Evolutionary conservation across 2,797 vertebrate genomes (phyloP).

Genomic region (Prionace glauca): DNA sequence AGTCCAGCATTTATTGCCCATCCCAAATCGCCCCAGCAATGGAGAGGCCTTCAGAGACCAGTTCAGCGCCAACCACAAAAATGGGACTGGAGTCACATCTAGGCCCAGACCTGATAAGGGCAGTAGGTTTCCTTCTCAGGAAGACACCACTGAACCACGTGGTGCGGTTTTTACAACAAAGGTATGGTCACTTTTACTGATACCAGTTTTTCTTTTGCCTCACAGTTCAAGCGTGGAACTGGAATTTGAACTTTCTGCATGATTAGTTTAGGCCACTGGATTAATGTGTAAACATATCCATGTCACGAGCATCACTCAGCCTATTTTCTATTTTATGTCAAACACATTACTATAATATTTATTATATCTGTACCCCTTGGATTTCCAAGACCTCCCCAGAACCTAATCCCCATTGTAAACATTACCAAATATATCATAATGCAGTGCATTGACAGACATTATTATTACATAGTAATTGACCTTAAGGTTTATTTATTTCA

Average conservation of each 20-base stretch:
- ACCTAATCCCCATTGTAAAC: not conserved
- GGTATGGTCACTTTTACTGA: not conserved
- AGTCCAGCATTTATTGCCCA: not conserved
- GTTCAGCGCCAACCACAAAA: not conserved
- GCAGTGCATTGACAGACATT: not conserved
- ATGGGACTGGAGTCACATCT: not conserved
- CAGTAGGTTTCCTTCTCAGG: not conserved
- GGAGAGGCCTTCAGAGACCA: not conserved
- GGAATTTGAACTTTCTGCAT: not conserved
- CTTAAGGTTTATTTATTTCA: constrained; percentile 27
- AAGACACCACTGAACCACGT: not conserved
- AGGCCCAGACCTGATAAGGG: not conserved
- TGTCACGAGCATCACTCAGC: not conserved
- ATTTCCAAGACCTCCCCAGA: not conserved
- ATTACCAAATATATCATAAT: not conserved
- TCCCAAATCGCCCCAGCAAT: not conserved
- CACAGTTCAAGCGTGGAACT: not conserved
- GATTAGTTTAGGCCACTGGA: not conserved
- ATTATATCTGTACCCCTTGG: not conserved
- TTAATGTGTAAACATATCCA: not conserved
- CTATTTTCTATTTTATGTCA: not conserved
- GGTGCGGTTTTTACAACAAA: not conserved
- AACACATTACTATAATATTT: not conserved
- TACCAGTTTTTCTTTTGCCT: not conserved
- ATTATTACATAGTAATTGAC: not conserved